Base-by-base conservation (phyloP, 2,113 vertebrate species). In the Felis catus region DNA sequence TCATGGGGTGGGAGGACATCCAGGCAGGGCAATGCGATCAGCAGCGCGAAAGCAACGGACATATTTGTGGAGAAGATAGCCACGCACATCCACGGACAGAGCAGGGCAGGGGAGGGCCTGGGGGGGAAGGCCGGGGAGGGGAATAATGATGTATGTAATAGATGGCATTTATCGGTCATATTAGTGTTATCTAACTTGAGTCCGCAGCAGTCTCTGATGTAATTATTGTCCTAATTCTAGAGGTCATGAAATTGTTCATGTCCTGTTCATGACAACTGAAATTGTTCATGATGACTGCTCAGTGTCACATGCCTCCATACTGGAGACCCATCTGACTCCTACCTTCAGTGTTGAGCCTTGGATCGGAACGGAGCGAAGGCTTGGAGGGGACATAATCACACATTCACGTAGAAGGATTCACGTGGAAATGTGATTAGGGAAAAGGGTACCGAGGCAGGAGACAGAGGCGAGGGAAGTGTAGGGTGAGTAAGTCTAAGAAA, bases 21-120 rank as follows among this genome's bases (percentile, higher is more conserved):
- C 55, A 53, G 7, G 41, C 7, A 11, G 12, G 8, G 58, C 15
- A 65, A 36, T 1, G n/a, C 16, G 29, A 4, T 11, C 74, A 18
- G 21, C 74, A 18, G 21, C 23, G 14, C 0, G 41, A 45, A 80
- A 41, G 5, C 7, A 29, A 6, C 6, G 45, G 71, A 5, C 33
- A 2, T 10, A 16, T 4, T 10, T 9, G 12, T 29, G 41, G 36
- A 39, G 29, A n/a, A 39, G 12, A 29, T 4, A 45, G n/a, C 0
- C 5, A 36, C 45, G 16, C 31, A 10, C 1, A 19, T 14, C 3
- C 9, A 19, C 1, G 6, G 45, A 11, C 58, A 15, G 25, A 29
- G 27, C 27, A 19, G 18, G 15, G 29, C 19, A 4, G 29, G 6
- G 4, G 10, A 9, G 7, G 6, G 1, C 21, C 36, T 2, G 73